Base-by-base conservation (phyloP, 2,888 invertebrate species). In the Agrochola macilenta region DNA sequence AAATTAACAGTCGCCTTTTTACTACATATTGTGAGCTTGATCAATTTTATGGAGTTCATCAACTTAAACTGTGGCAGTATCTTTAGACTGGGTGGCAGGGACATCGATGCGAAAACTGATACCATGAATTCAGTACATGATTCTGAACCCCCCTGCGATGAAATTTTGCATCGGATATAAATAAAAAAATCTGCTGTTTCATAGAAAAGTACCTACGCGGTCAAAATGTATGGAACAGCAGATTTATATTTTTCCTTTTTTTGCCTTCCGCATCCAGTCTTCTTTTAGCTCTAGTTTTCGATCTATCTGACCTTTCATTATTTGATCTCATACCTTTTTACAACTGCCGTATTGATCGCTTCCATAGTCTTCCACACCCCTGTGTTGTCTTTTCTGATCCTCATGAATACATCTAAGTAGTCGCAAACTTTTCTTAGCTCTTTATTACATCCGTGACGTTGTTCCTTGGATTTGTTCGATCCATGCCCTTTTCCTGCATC, bases 1-100 rank as follows among this genome's bases (percentile, higher is more conserved):
- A 85, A 69, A 69, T 49, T 64, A 78, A 82, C 77, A 78, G 63
- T 74, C 70, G 66, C 69, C 61, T 63, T 73, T 78, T 79, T 63
- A 71, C 54, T 70, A 63, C 60, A 57, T 39, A 73, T 68, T 74
- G 63, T 80, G 58, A 30, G 26, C 64, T 78, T 35, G 8, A 79
- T 54, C 46, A 79, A 46, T 66, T 66, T 65, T 78, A 11, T n/a
- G 8, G 39, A 61, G 23, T 57, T 49, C 17, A 80, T 78, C 54
- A 26, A 49, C n/a, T 52, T 8, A 35, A 66, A 49, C 35, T 39
- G 12, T 30, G 5, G 58, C 35, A 17, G 12, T 26, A 14, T 7
- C 7, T 70, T 2, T 69, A 23, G 0, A 35, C 35, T 3, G 35
- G 35, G 5, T 35, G 35, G 35, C 35, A 35, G 35, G 35, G 30